A percentile compares a stretch with the other conserved stretches of the same genome.
Conservation (phyloP, 2,113 vertebrate species). For the Sardina pilchardus region DNA sequence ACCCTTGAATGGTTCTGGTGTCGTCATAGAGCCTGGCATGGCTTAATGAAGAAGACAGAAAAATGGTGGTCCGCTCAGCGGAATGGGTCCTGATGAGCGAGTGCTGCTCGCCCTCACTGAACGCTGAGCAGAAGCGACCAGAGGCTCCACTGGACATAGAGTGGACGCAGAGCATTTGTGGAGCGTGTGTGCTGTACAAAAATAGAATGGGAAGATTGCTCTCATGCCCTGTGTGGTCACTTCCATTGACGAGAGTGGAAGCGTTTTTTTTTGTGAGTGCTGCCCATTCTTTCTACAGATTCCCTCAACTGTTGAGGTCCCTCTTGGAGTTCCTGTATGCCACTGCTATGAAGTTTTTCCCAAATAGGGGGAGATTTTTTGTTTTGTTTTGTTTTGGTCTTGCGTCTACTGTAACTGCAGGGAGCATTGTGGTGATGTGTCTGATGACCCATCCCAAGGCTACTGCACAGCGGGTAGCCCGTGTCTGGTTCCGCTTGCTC, state of each 20-base stretch:
- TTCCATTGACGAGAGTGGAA: too few species aligned
- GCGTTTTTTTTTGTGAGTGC: too few species aligned
- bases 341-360: background rate
- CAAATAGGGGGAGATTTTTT: background rate
- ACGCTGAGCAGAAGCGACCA: too few species aligned
- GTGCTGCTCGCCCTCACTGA: background rate
- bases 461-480: slow-evolving; percentile 50
- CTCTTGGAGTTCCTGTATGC: background rate
- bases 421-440: slow-evolving; percentile 18
- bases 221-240: too few species aligned
- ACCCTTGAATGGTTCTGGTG: background rate
- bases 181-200: too few species aligned
- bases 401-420: background rate
- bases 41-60: slow-evolving; percentile 23
- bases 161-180: too few species aligned
- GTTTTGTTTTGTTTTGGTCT: background rate
- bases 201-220: too few species aligned
- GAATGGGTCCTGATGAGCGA: background rate
- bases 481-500: slow-evolving; percentile 40
- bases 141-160: too few species aligned
- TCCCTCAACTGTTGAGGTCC: too few species aligned
- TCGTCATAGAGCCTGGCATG: background rate
- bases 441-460: background rate
- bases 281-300: background rate
- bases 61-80: background rate